Percentiles rank a stretch among this genome's conserved stretches.
Conservation (phyloP, 53 echinoderm and acorn worm species). For the Antedon mediterranea region DNA sequence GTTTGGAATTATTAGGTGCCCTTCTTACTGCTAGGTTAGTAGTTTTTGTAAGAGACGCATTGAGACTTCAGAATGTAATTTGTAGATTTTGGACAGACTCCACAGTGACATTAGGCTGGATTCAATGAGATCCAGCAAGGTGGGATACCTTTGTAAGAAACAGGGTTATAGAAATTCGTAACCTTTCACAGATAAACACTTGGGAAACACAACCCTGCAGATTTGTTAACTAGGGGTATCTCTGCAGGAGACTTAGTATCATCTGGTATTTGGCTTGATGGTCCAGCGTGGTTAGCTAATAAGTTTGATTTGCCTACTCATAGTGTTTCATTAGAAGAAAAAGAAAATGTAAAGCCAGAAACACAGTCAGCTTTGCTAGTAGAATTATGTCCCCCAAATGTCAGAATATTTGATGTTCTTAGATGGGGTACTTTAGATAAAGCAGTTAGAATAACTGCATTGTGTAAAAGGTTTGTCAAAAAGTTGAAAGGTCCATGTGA, state of each 20-base stretch:
- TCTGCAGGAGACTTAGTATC: not conserved
- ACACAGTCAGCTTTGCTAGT: not conserved
- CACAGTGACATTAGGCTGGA: slow-evolving; percentile 6
- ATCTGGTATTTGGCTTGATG: not conserved
- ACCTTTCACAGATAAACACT: not conserved
- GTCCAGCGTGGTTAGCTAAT: not conserved
- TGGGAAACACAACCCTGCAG: not conserved
- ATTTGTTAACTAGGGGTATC: not conserved
- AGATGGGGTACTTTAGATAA: slow-evolving; percentile 5
- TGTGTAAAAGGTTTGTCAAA: not conserved
- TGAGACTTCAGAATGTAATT: not conserved
- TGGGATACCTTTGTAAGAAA: not conserved
- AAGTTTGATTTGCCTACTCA: not conserved
- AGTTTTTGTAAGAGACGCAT: not conserved
- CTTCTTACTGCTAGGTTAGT: slow-evolving; percentile 11
- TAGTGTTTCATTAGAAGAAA: not conserved
- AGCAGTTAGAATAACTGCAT: slow-evolving; percentile 10
- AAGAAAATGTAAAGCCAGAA: not conserved
- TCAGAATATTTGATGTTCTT: not conserved
- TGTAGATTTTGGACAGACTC: slow-evolving; percentile 5
- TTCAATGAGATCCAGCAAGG: slow-evolving; percentile 3
- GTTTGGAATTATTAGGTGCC: slow-evolving; percentile 9
- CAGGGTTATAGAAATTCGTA: not conserved
- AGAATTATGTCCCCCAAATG: no score
- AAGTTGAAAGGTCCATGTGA: not conserved